Evolutionary conservation across 2,113 vertebrate species (phyloP).

Genomic region (Beaufortia kweichowensis): DNA sequence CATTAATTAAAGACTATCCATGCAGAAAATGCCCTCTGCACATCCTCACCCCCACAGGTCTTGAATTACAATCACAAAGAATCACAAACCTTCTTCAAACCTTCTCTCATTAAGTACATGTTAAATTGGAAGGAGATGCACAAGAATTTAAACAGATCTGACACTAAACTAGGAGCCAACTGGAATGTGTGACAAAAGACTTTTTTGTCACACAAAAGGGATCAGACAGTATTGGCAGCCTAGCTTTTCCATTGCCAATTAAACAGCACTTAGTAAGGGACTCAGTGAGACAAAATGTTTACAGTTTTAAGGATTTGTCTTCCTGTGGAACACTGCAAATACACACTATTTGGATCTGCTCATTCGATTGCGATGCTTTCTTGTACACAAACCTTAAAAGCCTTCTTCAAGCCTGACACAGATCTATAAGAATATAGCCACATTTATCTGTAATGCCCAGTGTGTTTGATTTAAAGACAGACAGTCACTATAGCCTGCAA

Average conservation of each 20-base stretch:
- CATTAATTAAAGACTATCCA: constrained; percentile 14
- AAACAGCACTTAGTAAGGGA: too few relatives aligned
- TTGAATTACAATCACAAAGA: constrained; percentile 16
- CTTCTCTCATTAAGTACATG: neutral
- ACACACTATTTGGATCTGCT: neutral
- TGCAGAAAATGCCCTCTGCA: constrained; percentile 37
- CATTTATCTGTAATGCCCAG: neutral
- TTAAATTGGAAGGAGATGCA: constrained; percentile 11
- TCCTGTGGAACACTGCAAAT: neutral
- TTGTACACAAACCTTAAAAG: constrained; percentile 19
- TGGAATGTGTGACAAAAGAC: constrained; percentile 22
- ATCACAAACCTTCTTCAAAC: neutral
- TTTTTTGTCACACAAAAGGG: neutral
- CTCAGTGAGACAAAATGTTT: too few relatives aligned
- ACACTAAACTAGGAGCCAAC: constrained; percentile 24
- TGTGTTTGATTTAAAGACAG: neutral
- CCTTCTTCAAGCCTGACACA: constrained; percentile 1
- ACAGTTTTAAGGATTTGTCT: too few relatives aligned
- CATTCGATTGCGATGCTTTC: neutral
- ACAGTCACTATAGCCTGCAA: neutral
- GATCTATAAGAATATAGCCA: neutral
- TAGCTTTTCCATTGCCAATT: constrained; percentile 6
- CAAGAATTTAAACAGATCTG: constrained; percentile 31
- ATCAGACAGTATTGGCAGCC: constrained; percentile 12
- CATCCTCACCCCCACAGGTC: constrained; percentile 14